Percentiles rank a stretch among this genome's conserved stretches.
Evolutionary conservation across 2,797 vertebrate genomes (phyloP).

Genomic region (Phrynocephalus guinanensis): DNA sequence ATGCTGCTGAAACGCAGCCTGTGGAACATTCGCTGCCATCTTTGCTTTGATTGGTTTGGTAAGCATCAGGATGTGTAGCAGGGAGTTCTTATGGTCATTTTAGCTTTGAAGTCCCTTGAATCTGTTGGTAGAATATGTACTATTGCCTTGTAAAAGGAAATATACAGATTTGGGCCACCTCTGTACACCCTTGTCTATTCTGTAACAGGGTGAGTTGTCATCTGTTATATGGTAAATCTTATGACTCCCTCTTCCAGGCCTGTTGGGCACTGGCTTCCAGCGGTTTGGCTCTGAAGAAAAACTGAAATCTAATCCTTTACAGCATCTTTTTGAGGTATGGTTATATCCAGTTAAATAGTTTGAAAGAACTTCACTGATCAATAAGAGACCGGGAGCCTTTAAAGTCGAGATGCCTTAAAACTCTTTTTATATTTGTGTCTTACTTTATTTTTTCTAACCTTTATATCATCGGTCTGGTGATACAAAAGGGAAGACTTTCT

Average conservation of each 20-base stretch:
- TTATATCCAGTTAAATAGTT: slow-evolving; percentile 38
- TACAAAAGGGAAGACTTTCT: not conserved
- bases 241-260: slow-evolving; percentile 77
- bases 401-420: not conserved
- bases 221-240: slow-evolving; percentile 27
- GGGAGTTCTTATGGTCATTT: not conserved
- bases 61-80: not conserved
- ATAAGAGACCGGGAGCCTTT: not conserved
- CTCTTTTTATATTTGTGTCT: not conserved
- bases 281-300: slow-evolving; percentile 88
- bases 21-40: not conserved
- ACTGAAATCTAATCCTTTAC: slow-evolving; percentile 88
- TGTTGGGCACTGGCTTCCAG: slow-evolving; percentile 91
- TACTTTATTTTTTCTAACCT: not conserved
- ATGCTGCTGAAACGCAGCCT: not conserved
- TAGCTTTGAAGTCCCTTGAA: not conserved
- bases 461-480: not conserved
- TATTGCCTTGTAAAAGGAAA: not conserved
- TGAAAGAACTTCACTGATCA: slow-evolving; percentile 9
- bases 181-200: slow-evolving; percentile 22
- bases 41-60: not conserved
- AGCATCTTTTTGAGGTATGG: slow-evolving; percentile 95
- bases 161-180: not conserved
- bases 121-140: not conserved
- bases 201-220: slow-evolving; percentile 48